Percentiles rank a stretch among this genome's conserved stretches.
Evolutionary conservation across 2,113 vertebrate genomes (phyloP).

Genomic region (Herpetotheres cachinnans): DNA sequence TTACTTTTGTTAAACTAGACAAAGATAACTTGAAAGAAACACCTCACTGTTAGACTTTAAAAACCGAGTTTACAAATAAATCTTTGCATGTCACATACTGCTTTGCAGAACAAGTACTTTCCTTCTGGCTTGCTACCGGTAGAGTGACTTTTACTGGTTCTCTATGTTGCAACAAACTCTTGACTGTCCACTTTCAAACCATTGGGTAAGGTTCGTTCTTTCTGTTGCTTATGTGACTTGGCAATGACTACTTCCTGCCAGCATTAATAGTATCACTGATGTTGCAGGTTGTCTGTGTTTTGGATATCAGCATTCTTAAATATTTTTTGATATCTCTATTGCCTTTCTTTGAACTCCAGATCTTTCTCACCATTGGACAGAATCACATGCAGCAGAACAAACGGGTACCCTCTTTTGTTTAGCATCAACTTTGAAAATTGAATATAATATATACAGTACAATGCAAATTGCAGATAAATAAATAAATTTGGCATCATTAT

Average conservation of each 20-base stretch:
- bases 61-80: not conserved
- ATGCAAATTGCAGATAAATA: not conserved
- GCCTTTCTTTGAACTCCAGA: not conserved
- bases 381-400: not conserved
- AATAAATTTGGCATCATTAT: not conserved
- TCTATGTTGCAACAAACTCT: not conserved
- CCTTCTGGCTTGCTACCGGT: not conserved
- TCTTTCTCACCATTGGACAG: not conserved
- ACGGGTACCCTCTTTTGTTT: not conserved
- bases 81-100: not conserved
- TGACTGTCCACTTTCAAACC: not conserved
- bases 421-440: not conserved
- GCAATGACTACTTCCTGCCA: not conserved
- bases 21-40: not conserved
- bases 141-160: not conserved
- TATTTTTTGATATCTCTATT: not conserved
- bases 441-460: not conserved
- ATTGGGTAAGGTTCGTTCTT: not conserved
- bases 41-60: not conserved
- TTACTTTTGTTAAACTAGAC: not conserved
- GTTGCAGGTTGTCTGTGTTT: not conserved
- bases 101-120: not conserved
- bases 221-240: not conserved
- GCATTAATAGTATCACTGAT: not conserved
- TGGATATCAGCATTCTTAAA: not conserved